Evolutionary conservation across 2,113 vertebrate genomes (phyloP), one percentile per base, ranked within the genome.

Genomic region (Pipa parva): DNA sequence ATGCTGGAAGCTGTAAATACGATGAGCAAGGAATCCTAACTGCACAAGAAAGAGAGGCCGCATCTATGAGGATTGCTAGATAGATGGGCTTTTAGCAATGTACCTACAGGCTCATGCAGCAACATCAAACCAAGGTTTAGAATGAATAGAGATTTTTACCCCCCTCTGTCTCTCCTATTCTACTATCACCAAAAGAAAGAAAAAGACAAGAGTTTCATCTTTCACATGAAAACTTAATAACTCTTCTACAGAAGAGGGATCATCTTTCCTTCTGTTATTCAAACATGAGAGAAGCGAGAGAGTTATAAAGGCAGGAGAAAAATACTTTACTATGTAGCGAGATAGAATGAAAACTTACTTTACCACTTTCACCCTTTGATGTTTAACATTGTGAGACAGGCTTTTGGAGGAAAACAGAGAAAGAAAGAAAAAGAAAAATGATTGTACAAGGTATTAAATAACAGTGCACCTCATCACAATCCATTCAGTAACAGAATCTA

Each of bases 171-270:
- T 60, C 57, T 36, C 56, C 56, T 70, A 70, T 70, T 61, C 58
- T 60, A 36, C 58, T 61, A 70, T 70, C 66, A 45, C 48, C 57
- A 61, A 61, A n/a, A 52, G 66, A 70, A 58, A 39, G 61, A 70
- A 70, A 70, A 39, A 70, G 66, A 61, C 39, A 33, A 36, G 58
- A 31, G 66, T 52, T 61, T 70, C 56, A 70, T 61, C 66, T 70
- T 70, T 61, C 66, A 70, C 66, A 70, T 70, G 66, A 70, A 70
- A 70, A 70, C 66, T 70, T 70, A 70, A 70, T 70, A 70, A 61
- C 52, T 39, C 37, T 60, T 33, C 24, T 61, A 70, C 66, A 70
- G 66, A 49, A 70, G 48, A 20, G 57, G 54, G 66, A 70, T 70
- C 66, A 20, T 11, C 46, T 70, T 70, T 59, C 66, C 66, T 42